Percentiles rank a stretch among this genome's conserved stretches.
These are phyloP conservation scores for Lepisosteus oculatus DNA, from an alignment of 2,113 vertebrate genomes.

Conservation along the genomic window DNA sequence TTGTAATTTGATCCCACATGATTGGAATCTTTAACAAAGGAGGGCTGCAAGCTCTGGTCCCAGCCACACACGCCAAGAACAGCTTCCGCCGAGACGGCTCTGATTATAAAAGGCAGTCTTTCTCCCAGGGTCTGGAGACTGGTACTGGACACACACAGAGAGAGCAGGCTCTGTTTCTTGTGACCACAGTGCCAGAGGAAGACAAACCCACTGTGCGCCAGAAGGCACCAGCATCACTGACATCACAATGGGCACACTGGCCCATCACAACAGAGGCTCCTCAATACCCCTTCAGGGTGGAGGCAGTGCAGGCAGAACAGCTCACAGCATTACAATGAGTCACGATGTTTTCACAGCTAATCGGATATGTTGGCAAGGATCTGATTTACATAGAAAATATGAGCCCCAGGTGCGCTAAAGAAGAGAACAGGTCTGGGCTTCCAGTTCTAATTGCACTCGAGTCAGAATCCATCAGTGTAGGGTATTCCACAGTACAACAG, in stretches of 20 bases:
- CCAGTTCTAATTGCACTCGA: too few relatives aligned
- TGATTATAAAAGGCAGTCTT: conserved; percentile 7
- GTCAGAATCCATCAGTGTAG: too few relatives aligned
- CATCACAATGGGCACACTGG: neutral
- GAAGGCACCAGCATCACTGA: neutral
- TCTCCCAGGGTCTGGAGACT: neutral
- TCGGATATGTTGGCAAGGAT: too few relatives aligned
- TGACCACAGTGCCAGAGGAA: conserved; percentile 16
- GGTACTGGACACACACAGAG: neutral
- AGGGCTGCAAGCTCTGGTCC: neutral
- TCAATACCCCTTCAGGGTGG: neutral
- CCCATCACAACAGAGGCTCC: neutral
- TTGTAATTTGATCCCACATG: too few relatives aligned
- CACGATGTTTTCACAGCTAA: too few relatives aligned
- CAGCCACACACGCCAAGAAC: neutral
- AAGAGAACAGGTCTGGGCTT: too few relatives aligned
- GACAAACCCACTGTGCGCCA: conserved; percentile 28
- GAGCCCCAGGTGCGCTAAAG: too few relatives aligned
- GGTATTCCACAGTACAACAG: too few relatives aligned
- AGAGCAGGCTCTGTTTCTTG: conserved; percentile 13
- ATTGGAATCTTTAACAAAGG: neutral
- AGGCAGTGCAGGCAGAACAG: too few relatives aligned
- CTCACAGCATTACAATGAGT: too few relatives aligned
- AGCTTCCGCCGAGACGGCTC: conserved; percentile 8
- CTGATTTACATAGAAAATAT: too few relatives aligned